Evolutionary conservation across 2,888 invertebrate species (phyloP).

Genomic region (Acanthosepion pharaonis): DNA sequence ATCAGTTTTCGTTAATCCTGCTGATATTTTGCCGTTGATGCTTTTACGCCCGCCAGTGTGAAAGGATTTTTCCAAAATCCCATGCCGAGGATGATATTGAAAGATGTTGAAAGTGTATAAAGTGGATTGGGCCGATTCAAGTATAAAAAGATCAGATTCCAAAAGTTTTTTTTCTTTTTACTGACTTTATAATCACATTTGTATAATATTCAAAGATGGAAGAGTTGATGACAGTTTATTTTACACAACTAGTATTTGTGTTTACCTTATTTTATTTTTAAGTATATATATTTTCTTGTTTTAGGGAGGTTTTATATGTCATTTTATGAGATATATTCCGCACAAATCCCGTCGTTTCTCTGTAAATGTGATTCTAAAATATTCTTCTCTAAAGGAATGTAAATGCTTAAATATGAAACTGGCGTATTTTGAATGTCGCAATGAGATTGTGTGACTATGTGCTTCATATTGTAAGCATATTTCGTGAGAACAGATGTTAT

Average conservation of each 20-base stretch:
- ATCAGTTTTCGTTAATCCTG: background rate
- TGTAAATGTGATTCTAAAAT: background rate
- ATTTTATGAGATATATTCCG: background rate
- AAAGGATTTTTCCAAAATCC: background rate
- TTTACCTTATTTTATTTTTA: background rate
- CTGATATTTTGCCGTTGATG: background rate
- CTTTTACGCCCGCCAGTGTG: background rate
- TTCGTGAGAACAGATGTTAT: background rate
- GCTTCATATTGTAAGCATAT: background rate
- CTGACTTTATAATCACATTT: background rate
- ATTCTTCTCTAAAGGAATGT: background rate
- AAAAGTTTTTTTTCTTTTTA: background rate
- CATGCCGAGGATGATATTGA: constrained; percentile 2
- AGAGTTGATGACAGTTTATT: constrained; percentile 6
- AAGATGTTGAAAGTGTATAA: background rate
- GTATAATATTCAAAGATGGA: background rate
- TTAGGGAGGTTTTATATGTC: background rate
- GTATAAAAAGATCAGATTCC: background rate
- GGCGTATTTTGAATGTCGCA: background rate
- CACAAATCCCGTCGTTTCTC: background rate
- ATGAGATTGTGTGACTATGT: background rate
- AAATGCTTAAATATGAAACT: no score
- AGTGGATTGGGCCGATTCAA: background rate
- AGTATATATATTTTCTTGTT: background rate
- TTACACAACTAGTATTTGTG: background rate